phyloP scores from a whole-genome alignment of 2,113 vertebrate genomes.

The Meriones unguiculatus region DNA sequence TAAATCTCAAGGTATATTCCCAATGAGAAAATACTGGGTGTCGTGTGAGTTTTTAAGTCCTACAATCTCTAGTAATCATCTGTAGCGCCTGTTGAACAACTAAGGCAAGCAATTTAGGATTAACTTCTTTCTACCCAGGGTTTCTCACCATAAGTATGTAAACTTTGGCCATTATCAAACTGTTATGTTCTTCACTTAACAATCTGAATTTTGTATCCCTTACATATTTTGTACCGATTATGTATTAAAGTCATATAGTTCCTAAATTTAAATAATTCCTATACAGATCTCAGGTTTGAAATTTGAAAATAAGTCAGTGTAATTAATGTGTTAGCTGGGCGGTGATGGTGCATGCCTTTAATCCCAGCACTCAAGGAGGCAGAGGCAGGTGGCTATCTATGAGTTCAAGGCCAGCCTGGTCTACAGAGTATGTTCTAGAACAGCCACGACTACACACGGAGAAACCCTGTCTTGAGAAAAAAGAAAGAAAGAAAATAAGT shows the following conservation, averaged over 20 bases:
- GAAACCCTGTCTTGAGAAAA: too few relatives aligned
- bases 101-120: not conserved
- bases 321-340: too few relatives aligned
- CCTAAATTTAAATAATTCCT: constrained; percentile 46
- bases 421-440: too few relatives aligned
- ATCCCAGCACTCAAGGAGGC: too few relatives aligned
- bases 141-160: not conserved
- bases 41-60: not conserved
- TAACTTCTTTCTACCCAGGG: not conserved
- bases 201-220: not conserved
- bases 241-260: not conserved
- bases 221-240: not conserved
- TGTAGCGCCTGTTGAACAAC: not conserved
- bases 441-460: too few relatives aligned
- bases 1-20: not conserved
- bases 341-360: too few relatives aligned
- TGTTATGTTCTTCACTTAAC: not conserved
- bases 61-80: not conserved
- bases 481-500: not conserved
- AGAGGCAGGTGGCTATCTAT: too few relatives aligned
- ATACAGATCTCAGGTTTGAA: constrained; percentile 33
- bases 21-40: not conserved
- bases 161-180: not conserved
- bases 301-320: constrained; percentile 58
- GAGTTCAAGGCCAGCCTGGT: too few relatives aligned